Percentiles rank a stretch among this genome's conserved stretches.
Conservation (phyloP, 2,797 vertebrate species). For the Threskiornis aethiopicus region DNA sequence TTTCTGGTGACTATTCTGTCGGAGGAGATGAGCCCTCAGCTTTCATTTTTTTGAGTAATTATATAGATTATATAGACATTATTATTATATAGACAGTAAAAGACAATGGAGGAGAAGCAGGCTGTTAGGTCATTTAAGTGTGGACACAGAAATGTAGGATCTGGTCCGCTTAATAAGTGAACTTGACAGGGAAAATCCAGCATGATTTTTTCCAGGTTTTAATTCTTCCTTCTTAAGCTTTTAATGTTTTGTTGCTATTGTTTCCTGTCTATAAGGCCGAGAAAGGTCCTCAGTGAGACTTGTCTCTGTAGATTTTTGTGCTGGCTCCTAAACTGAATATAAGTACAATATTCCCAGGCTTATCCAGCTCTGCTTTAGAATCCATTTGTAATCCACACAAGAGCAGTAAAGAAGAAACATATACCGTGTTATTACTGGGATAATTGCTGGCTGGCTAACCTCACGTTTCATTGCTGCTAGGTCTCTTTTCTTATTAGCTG, state of each 20-base stretch:
- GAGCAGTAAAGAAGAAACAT: slow-evolving; percentile 69
- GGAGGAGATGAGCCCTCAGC: not conserved
- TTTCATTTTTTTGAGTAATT: not conserved
- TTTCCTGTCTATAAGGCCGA: not conserved
- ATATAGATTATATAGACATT: not conserved
- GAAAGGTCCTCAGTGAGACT: slow-evolving; percentile 12
- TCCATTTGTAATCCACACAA: slow-evolving; percentile 67
- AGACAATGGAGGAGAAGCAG: not conserved
- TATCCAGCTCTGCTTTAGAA: slow-evolving; percentile 54
- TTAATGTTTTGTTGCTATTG: slow-evolving; percentile 43
- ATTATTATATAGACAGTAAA: not conserved
- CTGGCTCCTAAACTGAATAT: slow-evolving; percentile 40
- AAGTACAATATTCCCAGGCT: slow-evolving; percentile 48
- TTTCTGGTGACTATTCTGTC: not conserved
- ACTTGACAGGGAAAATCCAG: not conserved
- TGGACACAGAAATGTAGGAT: not conserved
- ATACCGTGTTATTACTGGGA: slow-evolving; percentile 51
- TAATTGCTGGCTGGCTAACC: slow-evolving; percentile 63
- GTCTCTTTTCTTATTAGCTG: slow-evolving; percentile 49
- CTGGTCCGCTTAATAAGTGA: not conserved
- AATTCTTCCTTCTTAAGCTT: slow-evolving; percentile 20
- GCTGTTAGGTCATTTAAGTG: not conserved
- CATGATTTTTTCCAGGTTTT: not conserved
- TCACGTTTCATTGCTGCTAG: slow-evolving; percentile 51
- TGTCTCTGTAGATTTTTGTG: slow-evolving; percentile 37